phyloP scores from a whole-genome alignment of 2,888 invertebrate genomes.

The Acanthosepion pharaonis region DNA sequence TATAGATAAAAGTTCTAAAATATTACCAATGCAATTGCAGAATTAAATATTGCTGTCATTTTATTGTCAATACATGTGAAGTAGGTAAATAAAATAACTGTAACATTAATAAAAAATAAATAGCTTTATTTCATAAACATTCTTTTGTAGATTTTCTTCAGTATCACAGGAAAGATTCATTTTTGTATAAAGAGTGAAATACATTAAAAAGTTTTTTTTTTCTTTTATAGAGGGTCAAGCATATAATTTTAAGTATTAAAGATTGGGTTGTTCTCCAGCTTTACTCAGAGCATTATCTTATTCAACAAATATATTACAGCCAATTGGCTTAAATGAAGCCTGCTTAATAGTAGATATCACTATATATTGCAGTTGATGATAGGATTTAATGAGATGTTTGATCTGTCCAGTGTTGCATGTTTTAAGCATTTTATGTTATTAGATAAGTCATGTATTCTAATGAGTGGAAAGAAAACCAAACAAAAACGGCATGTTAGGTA shows the following conservation, averaged over 20 bases:
- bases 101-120: too few species aligned
- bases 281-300: neutral
- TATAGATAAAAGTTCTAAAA: too few species aligned
- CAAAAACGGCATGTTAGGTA: neutral
- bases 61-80: too few species aligned
- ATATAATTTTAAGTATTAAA: neutral
- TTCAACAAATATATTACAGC: neutral
- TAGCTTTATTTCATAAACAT: too few species aligned
- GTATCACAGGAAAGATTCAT: neutral
- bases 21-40: too few species aligned
- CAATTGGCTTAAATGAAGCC: neutral
- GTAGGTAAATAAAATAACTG: too few species aligned
- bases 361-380: neutral
- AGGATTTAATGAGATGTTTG: conserved; percentile 33
- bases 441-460: neutral
- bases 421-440: conserved; percentile 33
- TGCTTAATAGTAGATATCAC: neutral
- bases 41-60: too few species aligned
- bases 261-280: neutral
- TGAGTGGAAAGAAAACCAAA: neutral
- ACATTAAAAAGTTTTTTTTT: neutral
- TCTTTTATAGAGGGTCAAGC: neutral
- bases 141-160: too few species aligned
- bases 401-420: neutral
- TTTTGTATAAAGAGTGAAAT: neutral